Base-by-base conservation (phyloP, 2,797 vertebrate genomes). In the Smutsia gigantea region DNA sequence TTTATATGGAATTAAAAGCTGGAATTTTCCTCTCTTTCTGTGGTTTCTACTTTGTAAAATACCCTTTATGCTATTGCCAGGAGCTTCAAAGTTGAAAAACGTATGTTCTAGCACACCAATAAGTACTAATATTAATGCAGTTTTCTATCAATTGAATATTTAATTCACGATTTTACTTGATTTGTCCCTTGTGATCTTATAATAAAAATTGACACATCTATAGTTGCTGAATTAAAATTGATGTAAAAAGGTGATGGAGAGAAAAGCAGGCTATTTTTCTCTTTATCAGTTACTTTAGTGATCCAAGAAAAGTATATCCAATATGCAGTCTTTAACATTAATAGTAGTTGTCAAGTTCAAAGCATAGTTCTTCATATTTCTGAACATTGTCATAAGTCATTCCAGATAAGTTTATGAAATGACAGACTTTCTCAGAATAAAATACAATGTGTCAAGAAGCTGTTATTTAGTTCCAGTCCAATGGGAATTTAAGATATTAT, bases 331-430 rank as follows among this genome's bases (percentile, higher is more conserved):
- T 95, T 63, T 39, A 93, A 95, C 92, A 94, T 95, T 97, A 97
- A 93, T 63, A 96, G 90, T 15, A 66, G 89, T 93, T 97, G 95
- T 97, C 97, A 96, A 64, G 34, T 90, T 79, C 93, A 85, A 98
- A 98, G 96, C 83, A 94, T 29, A 97, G 82, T 39, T 88, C 55
- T 97, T 98, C 63, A 88, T 90, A 81, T 71, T 97, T 97, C 57
- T 96, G 72, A 97, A 68, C 95, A 96, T 71, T 96, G 96, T 97
- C 88, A 94, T 95, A 98, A 97, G 63, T 90, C 96, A 96, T 79
- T 72, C 57, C 49, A 97, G 51, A 87, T 39, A 98, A 94, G 97
- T 97, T 97, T 97, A 96, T 93, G 71, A 95, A 69, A 93, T 64
- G 86, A 96, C 88, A 97, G 96, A 64, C 51, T 96, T 97, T 97